Percentiles rank a stretch among this genome's conserved stretches.
Evolutionary conservation across 1,140 invertebrate genomes (phyloP).

Genomic region (Drosophila kepulauana): DNA sequence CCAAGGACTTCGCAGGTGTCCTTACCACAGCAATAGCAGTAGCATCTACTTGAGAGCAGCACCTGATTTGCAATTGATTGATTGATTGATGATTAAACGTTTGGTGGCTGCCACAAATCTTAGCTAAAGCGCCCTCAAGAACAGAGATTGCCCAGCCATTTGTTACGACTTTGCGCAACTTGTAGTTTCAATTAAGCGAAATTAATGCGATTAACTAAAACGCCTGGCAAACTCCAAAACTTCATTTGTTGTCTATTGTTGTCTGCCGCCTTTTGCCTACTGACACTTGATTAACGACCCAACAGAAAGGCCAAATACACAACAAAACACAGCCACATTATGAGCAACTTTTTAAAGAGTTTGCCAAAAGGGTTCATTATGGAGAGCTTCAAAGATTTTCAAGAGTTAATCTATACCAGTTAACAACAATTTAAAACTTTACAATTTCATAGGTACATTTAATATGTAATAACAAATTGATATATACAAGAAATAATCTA

Average conservation of each 20-base stretch:
- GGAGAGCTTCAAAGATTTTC: neutral
- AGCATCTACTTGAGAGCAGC: slow-evolving; percentile 3
- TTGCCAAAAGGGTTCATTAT: neutral
- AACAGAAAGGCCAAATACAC: neutral
- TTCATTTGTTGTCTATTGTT: slow-evolving; percentile 4
- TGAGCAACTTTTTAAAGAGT: neutral
- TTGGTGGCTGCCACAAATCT: slow-evolving; percentile 54
- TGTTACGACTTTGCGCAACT: slow-evolving; percentile 36
- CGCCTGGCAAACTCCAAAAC: slow-evolving; percentile 1
- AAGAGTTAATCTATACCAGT: neutral
- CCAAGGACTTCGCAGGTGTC: slow-evolving; percentile 35
- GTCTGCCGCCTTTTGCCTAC: slow-evolving; percentile 30
- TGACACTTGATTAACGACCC: slow-evolving; percentile 42
- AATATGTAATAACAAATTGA: neutral
- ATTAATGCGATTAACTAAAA: slow-evolving; percentile 73
- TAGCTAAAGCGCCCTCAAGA: slow-evolving; percentile 16
- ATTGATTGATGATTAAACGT: slow-evolving; percentile 47
- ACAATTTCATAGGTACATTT: neutral
- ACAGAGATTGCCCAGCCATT: slow-evolving; percentile 26
- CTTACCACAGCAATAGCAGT: slow-evolving; percentile 16
- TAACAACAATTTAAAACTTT: neutral
- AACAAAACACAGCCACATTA: slow-evolving; percentile 5
- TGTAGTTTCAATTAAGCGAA: slow-evolving; percentile 70
- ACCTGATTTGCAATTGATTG: slow-evolving; percentile 61
- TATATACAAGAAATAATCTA: neutral